A percentile compares a stretch with the other conserved stretches of the same genome.
Conservation (phyloP, 2,888 invertebrate species). For the Meghimatium bilineatum region DNA sequence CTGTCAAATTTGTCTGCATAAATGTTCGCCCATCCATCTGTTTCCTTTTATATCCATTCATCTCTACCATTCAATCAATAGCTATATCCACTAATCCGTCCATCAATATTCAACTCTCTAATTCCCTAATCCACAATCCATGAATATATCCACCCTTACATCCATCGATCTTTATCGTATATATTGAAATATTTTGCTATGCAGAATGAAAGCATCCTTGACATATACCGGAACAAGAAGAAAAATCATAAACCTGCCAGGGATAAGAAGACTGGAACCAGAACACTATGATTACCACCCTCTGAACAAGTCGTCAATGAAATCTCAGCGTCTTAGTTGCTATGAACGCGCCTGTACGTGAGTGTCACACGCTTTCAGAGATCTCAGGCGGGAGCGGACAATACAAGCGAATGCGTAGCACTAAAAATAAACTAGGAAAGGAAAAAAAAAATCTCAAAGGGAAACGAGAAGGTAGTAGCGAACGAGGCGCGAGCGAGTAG, state of each 20-base stretch:
- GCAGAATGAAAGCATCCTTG: neutral
- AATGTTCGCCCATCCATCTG: too few species aligned
- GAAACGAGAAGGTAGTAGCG: constrained; percentile 18
- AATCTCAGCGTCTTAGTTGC: neutral
- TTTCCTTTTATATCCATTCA: too few species aligned
- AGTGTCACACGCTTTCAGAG: neutral
- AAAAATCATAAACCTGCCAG: neutral
- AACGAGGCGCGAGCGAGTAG: constrained; percentile 9
- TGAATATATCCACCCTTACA: neutral
- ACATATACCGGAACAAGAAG: neutral
- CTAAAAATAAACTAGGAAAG: neutral
- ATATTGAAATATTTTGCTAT: neutral
- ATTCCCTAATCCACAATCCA: neutral
- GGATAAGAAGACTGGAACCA: neutral
- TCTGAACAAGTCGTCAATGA: constrained; percentile 10
- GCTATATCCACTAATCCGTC: too few species aligned
- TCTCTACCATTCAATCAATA: too few species aligned
- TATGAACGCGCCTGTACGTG: neutral
- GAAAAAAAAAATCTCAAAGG: neutral
- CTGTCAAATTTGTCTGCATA: too few species aligned
- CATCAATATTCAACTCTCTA: too few species aligned
- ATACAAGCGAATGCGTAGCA: constrained; percentile 14
- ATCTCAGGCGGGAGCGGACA: constrained; percentile 17
- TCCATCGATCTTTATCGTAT: neutral
- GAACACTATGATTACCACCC: neutral